A percentile compares a stretch with the other conserved stretches of the same genome.
These are phyloP conservation scores for Sarcoramphus papa DNA, from an alignment of 2,797 vertebrate species.

Conservation along the genomic window DNA sequence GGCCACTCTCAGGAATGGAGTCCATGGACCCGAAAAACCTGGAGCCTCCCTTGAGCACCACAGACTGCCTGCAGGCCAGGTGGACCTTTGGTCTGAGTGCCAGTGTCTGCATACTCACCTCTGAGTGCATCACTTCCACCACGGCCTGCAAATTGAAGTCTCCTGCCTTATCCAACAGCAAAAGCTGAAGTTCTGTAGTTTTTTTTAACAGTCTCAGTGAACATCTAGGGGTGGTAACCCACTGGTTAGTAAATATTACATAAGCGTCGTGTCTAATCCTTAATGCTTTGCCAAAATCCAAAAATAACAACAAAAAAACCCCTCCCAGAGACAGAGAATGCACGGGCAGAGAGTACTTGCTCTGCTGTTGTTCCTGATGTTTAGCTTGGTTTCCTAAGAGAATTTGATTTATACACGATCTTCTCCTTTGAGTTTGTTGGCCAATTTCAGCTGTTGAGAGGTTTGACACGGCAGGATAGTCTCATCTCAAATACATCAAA, in stretches of 20 bases:
- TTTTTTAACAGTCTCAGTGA: neutral
- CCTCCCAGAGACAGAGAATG: neutral
- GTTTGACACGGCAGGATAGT: neutral
- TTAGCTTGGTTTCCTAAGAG: neutral
- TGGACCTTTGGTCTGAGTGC: conserved; percentile 2
- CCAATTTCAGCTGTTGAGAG: neutral
- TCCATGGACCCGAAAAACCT: neutral
- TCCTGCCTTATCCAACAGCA: neutral
- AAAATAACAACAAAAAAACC: neutral
- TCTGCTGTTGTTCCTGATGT: neutral
- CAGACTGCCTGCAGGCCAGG: neutral
- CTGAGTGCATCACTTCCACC: neutral
- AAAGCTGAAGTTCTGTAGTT: neutral
- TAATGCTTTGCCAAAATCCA: neutral
- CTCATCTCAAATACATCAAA: neutral
- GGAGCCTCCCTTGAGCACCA: conserved; percentile 7
- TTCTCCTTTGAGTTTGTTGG: neutral
- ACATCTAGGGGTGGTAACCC: neutral
- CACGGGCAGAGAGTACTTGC: neutral
- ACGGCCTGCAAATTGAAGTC: neutral
- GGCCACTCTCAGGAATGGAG: conserved; percentile 24
- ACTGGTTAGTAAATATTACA: neutral
- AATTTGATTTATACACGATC: neutral
- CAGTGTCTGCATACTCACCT: neutral
- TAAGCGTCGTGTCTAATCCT: neutral